Evolutionary conservation across 2,113 vertebrate species (phyloP).

Genomic region (Rhinichthys klamathensis): DNA sequence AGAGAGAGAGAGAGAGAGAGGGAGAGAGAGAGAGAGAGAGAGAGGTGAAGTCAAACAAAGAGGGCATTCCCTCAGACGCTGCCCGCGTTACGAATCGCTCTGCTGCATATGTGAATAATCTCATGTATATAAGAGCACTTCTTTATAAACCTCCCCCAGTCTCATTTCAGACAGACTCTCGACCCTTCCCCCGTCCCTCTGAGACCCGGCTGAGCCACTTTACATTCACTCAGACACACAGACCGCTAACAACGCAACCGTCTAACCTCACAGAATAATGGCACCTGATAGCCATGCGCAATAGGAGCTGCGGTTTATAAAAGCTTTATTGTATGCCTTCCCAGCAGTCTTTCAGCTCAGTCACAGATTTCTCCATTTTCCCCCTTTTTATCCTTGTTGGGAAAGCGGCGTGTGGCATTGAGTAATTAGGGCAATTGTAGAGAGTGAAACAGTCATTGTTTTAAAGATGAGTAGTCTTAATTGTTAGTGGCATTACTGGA

Average conservation of each 20-base stretch:
- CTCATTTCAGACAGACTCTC: neutral
- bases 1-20: neutral
- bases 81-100: neutral
- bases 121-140: neutral
- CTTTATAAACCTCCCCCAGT: neutral
- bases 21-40: neutral
- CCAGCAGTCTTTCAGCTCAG: neutral
- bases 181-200: constrained; percentile 12
- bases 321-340: neutral
- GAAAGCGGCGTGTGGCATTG: neutral
- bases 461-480: constrained; percentile 1
- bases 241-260: constrained; percentile 17
- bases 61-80: neutral
- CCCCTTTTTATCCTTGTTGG: neutral
- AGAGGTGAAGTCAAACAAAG: neutral
- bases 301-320: neutral
- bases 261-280: constrained; percentile 9
- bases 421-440: neutral
- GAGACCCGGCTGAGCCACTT: constrained; percentile 32
- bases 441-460: neutral
- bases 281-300: neutral
- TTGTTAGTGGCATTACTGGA: neutral
- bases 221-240: constrained; percentile 45
- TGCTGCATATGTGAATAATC: constrained; percentile 11
- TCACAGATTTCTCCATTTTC: constrained; percentile 1